Base-by-base conservation (phyloP, 2,797 vertebrate genomes). In the Pachyuromys duprasi region DNA sequence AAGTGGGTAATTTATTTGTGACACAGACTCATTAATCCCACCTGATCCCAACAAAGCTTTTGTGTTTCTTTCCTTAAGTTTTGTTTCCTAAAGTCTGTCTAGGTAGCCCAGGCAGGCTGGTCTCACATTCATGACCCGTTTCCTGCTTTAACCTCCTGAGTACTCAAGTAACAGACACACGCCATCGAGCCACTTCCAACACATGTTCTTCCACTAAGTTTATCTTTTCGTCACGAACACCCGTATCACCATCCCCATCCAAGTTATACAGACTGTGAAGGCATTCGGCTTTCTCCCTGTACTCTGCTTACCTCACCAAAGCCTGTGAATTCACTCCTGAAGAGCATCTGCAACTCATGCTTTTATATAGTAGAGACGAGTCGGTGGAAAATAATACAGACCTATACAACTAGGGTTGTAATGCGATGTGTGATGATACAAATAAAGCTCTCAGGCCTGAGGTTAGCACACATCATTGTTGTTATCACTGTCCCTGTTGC, bases 381-480 rank as follows among this genome's bases (percentile, higher is more conserved):
- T 94, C 63, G n/a, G 36, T 69, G 87, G 45, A 95, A 93, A 92
- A 92, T 88, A 90, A 81, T 14, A 33, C 49, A 63, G 17, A 72
- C 1, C 63, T 78, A n/a, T 93, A 79, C 18, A 49, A 11, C 62
- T 28, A 67, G 4, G 15, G n/a, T 65, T 62, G 39, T 57, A 90
- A 22, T 26, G 33, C 75, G 24, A 88, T 93, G 89, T 82, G 5
- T 49, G 69, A 67, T 26, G 22, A 65, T 53, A 28, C 53, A 83
- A 62, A 26, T 84, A 81, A 84, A 90, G 87, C 12, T 8, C 49
- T 94, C 72, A 11, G 57, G 5, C 31, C 36, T 69, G 76, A 36
- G 53, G 17, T 65, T 65, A 75, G 33, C 42, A 76, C 0, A 2
- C 79, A 22, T 63, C 9, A 67, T 78, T 89, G 17, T 60, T 80